Evolutionary conservation across 2,888 invertebrate genomes (phyloP).

Genomic region (Entomobrya multifasciata): DNA sequence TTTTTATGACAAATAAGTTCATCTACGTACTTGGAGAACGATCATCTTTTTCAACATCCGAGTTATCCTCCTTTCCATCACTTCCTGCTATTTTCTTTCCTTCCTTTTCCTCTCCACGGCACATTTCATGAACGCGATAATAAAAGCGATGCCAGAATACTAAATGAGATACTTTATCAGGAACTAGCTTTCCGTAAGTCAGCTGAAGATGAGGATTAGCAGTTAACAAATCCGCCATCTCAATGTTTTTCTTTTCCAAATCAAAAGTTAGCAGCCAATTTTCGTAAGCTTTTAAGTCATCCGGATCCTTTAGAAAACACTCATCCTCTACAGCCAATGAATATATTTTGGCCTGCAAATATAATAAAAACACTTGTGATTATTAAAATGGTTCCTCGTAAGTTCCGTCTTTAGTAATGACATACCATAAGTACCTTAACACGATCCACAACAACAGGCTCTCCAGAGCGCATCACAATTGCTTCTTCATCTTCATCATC

Average conservation of each 20-base stretch:
- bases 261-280: constrained; percentile 78
- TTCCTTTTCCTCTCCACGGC: constrained; percentile 53
- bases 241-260: constrained; percentile 75
- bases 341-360: constrained; percentile 76
- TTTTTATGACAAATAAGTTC: too few species aligned
- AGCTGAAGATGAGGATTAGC: constrained; percentile 78
- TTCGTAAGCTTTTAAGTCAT: constrained; percentile 76
- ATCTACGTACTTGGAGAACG: constrained; percentile 52
- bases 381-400: too few species aligned
- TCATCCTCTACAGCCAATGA: constrained; percentile 76
- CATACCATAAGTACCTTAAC: constrained; percentile 69
- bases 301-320: constrained; percentile 78
- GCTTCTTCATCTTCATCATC: constrained; percentile 78
- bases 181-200: constrained; percentile 78
- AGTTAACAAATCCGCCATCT: constrained; percentile 74
- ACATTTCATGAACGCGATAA: constrained; percentile 76
- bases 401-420: neutral
- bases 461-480: constrained; percentile 58
- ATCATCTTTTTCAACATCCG: constrained; percentile 51
- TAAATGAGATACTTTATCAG: constrained; percentile 78
- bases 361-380: too few species aligned
- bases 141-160: constrained; percentile 79
- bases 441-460: constrained; percentile 71
- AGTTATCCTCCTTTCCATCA: constrained; percentile 43
- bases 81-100: neutral